Evolutionary conservation across 2,888 invertebrate genomes (phyloP), one percentile per base, ranked within the genome.

Genomic region (Luperina testacea): DNA sequence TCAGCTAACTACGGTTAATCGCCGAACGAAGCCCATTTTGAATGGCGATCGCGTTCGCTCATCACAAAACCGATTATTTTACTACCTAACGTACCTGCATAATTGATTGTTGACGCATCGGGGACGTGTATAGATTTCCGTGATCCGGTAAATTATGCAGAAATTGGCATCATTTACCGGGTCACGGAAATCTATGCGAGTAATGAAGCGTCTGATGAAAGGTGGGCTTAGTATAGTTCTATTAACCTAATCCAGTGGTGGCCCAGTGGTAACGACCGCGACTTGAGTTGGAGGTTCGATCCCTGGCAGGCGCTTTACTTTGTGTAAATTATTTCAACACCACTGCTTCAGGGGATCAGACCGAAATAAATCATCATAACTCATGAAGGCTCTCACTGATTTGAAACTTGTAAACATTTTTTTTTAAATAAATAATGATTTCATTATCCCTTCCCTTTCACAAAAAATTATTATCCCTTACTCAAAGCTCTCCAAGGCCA

Each of bases 51-150:
- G 13, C 67, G 79, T 77, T 71, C 71, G n/a, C 38, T 80, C 87
- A 71, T 76, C 76, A 80, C 64, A 85, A 87, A 82, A 61, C 61
- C 68, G 75, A 87, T 86, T 79, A 87, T 75, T 82, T 84, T 65
- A 70, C 53, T 20, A 42, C n/a, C 71, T 77, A 67, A 63, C 68
- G 68, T 65, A 71, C 61, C 51, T 75, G 70, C 13, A 68, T 70
- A 87, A 82, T 73, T 85, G 77, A 67, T 68, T 85, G 75, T 65
- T 85, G 82, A 77, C 53, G n/a, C 75, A 63, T 61, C 69, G 72
- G 7, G 42, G 69, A 38, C 48, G 24, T 6, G 38, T 51, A 74
- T 77, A 59, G 75, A 74, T 72, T 57, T 24, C 15, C 38, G 24
- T 67, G 45, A 57, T n/a, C 20, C 24, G 65, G 65, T 42, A 48